Evolutionary conservation across 2,888 invertebrate species (phyloP).

Genomic region (Drosophila mulleri): DNA sequence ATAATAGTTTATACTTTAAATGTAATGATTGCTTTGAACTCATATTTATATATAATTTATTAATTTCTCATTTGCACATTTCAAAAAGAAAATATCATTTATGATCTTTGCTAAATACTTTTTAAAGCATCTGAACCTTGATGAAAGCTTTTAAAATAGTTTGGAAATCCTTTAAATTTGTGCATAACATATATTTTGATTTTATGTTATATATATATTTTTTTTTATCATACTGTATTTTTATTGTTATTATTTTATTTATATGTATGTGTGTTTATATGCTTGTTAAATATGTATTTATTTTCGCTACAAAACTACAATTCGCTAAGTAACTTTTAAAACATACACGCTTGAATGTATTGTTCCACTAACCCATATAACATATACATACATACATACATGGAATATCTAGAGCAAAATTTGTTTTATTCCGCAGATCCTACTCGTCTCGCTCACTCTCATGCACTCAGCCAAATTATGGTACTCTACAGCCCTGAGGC

Average conservation of each 20-base stretch:
- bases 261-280: constrained; percentile 26
- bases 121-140: background rate
- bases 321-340: constrained; percentile 51
- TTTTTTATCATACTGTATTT: constrained; percentile 12
- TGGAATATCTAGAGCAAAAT: constrained; percentile 7
- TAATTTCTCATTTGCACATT: constrained; percentile 24
- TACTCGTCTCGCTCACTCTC: background rate
- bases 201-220: constrained; percentile 11
- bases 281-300: constrained; percentile 38
- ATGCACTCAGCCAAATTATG: background rate
- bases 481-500: background rate
- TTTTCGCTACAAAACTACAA: constrained; percentile 53
- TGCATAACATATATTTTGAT: constrained; percentile 11
- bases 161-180: constrained; percentile 9
- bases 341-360: constrained; percentile 43
- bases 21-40: constrained; percentile 78
- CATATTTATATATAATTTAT: constrained; percentile 51
- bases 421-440: background rate
- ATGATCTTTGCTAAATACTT: background rate
- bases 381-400: background rate
- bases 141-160: background rate
- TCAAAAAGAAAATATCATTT: constrained; percentile 15
- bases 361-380: constrained; percentile 15
- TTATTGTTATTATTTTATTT: constrained; percentile 6
- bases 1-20: constrained; percentile 58